These are phyloP conservation scores for Pelmatolapia mariae DNA, from an alignment of 2,113 vertebrate genomes.

Conservation along the genomic window DNA sequence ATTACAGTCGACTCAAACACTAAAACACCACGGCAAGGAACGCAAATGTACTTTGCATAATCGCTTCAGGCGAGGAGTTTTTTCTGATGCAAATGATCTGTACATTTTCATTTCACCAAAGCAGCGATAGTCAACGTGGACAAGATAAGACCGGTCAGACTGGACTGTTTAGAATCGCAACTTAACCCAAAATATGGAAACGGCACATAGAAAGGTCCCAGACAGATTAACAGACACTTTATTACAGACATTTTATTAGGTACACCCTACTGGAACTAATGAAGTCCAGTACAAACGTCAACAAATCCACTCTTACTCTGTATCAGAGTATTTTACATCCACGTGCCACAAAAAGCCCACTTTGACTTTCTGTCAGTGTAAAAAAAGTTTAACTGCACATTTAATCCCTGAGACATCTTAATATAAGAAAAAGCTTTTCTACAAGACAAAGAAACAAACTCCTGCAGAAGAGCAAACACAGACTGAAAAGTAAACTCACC, in stretches of 20 bases:
- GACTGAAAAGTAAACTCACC: neutral
- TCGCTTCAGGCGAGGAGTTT: neutral
- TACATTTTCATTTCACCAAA: neutral
- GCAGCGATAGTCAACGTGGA: neutral
- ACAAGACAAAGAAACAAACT: no score
- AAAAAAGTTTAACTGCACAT: no score
- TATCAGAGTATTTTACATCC: no score
- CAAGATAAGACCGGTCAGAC: neutral
- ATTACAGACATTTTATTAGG: no score
- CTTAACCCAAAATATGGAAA: neutral
- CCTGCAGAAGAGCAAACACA: no score
- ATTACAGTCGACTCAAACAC: neutral
- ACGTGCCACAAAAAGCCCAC: no score
- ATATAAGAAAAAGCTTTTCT: no score
- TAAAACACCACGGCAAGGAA: neutral
- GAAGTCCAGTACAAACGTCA: no score
- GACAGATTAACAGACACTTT: neutral
- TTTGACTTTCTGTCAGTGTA: no score
- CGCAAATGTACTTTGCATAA: neutral
- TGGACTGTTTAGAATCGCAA: neutral
- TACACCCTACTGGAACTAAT: no score
- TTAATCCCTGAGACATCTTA: no score
- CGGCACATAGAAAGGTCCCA: neutral
- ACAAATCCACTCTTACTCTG: no score
- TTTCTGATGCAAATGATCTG: neutral